Conservation (phyloP, 2,797 vertebrate genomes). For the Carapus acus region DNA sequence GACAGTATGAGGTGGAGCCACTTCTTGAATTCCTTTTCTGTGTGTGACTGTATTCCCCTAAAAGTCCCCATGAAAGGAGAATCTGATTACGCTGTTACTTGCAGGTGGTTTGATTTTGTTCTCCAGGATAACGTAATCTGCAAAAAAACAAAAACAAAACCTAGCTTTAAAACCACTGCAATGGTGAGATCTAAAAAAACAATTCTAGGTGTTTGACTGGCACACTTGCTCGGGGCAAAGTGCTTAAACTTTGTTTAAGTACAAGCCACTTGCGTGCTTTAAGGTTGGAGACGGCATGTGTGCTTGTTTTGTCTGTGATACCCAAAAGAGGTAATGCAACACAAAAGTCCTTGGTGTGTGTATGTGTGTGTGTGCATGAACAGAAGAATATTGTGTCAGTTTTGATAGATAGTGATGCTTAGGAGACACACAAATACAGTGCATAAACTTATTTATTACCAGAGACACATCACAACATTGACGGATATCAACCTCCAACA, state of each 20-base stretch:
- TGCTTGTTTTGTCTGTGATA: too few species aligned
- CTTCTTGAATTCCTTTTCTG: conserved; percentile 50
- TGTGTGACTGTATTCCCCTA: conserved; percentile 23
- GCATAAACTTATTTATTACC: conserved; percentile 31
- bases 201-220: too few species aligned
- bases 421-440: too few species aligned
- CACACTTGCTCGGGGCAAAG: too few species aligned
- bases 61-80: conserved; percentile 30
- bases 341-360: background rate
- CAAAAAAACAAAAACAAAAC: background rate
- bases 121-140: too few species aligned
- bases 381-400: conserved; percentile 26
- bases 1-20: conserved; percentile 45
- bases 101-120: background rate
- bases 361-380: conserved; percentile 18
- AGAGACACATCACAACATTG: too few species aligned
- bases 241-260: too few species aligned
- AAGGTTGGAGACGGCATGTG: too few species aligned
- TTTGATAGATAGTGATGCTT: conserved; percentile 19
- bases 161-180: background rate
- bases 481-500: too few species aligned
- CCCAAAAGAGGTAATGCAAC: too few species aligned
- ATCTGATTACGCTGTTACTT: background rate
- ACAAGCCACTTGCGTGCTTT: too few species aligned
- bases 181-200: too few species aligned